Evolutionary conservation across 1,140 invertebrate genomes (phyloP).

Genomic region (Aphidius gifuensis): DNA sequence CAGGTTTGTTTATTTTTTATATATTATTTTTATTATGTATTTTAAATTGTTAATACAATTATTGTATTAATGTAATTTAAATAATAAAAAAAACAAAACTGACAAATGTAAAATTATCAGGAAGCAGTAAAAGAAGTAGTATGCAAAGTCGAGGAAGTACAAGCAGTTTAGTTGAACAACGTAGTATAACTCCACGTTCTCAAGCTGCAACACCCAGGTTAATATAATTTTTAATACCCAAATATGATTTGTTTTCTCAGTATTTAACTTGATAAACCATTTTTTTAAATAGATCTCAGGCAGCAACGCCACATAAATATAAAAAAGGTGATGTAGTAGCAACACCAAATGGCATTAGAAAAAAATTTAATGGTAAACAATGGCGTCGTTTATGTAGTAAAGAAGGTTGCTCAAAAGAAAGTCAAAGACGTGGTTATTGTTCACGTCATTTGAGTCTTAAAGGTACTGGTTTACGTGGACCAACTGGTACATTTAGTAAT

Average conservation of each 20-base stretch:
- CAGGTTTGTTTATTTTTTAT: slow-evolving; percentile 55
- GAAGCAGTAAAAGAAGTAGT: slow-evolving; percentile 83
- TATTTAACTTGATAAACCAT: slow-evolving; percentile 15
- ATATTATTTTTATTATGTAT: not conserved
- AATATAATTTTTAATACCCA: slow-evolving; percentile 35
- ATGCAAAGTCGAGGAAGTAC: slow-evolving; percentile 87
- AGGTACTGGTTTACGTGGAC: slow-evolving; percentile 63
- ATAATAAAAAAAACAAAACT: slow-evolving; percentile 24
- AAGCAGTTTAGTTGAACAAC: slow-evolving; percentile 75
- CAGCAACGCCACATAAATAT: slow-evolving; percentile 92
- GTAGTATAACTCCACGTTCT: slow-evolving; percentile 79
- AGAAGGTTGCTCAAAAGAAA: slow-evolving; percentile 96
- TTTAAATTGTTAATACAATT: slow-evolving; percentile 14
- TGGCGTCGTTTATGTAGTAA: slow-evolving; percentile 95
- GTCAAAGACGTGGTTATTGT: slow-evolving; percentile 92
- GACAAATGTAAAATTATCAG: slow-evolving; percentile 58
- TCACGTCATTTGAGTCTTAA: slow-evolving; percentile 91
- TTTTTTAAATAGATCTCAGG: slow-evolving; percentile 69
- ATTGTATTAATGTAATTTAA: slow-evolving; percentile 11
- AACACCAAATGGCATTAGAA: slow-evolving; percentile 92
- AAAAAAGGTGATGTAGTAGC: slow-evolving; percentile 98
- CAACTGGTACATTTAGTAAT: slow-evolving; percentile 48
- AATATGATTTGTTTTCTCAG: not conserved
- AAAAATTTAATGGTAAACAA: slow-evolving; percentile 99
- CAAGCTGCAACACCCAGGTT: slow-evolving; percentile 83